These are phyloP conservation scores for Rhabditophanes sp. DNA, from an alignment of 2,888 invertebrate species.

Conservation along the genomic window DNA sequence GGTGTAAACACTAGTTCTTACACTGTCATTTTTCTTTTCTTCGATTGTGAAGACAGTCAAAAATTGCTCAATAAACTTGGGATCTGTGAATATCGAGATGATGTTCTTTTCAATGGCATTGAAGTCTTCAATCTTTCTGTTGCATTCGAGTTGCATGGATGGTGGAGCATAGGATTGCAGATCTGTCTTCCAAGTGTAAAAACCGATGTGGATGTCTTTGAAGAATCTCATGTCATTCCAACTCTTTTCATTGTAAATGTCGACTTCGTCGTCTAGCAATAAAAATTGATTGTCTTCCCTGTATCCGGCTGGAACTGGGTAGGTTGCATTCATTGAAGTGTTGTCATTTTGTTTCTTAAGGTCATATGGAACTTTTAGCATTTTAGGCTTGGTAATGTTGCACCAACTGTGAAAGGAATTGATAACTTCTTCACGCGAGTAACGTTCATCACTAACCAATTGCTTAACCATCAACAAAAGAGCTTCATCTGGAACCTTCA, in stretches of 20 bases:
- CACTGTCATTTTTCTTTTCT: constrained; percentile 13
- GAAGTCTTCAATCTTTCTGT: constrained; percentile 17
- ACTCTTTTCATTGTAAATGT: no score
- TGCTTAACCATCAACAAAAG: no score
- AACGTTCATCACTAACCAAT: no score
- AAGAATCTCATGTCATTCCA: constrained; percentile 50
- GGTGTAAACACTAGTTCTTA: neutral
- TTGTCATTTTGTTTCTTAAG: no score
- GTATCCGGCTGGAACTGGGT: no score
- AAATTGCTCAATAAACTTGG: constrained; percentile 54
- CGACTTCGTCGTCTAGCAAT: no score
- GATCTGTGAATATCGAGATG: constrained; percentile 20
- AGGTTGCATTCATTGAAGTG: constrained; percentile 71
- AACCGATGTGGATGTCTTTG: constrained; percentile 55
- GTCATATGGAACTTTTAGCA: no score
- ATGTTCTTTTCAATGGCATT: constrained; percentile 20
- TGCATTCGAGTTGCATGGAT: constrained; percentile 17
- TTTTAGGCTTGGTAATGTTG: no score
- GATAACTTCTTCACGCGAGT: no score
- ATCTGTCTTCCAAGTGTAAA: constrained; percentile 51
- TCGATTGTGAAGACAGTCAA: constrained; percentile 62
- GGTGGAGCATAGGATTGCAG: constrained; percentile 27
- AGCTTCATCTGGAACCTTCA: no score
- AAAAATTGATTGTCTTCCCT: no score
- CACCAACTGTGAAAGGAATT: no score